Evolutionary conservation across 2,888 invertebrate species (phyloP).

Genomic region (Polydrusus tereticollis): DNA sequence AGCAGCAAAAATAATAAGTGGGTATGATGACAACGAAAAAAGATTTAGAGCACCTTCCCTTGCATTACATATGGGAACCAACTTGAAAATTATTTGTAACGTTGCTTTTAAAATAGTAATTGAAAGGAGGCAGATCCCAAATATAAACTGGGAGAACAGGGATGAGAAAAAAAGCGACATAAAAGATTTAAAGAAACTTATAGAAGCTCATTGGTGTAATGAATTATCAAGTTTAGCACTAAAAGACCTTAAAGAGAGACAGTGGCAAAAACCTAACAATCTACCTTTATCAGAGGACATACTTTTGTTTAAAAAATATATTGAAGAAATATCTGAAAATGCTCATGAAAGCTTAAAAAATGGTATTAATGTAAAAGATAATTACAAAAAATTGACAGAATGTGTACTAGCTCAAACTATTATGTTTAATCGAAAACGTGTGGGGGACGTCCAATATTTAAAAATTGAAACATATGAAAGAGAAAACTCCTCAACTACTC

Average conservation of each 20-base stretch:
- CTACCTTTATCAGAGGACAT: constrained; percentile 51
- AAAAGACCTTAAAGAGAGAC: constrained; percentile 51
- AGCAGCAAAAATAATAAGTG: constrained; percentile 45
- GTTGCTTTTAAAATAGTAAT: constrained; percentile 45
- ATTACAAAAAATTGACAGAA: constrained; percentile 51
- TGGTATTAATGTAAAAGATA: constrained; percentile 13
- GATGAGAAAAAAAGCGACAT: constrained; percentile 41
- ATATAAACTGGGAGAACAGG: constrained; percentile 31
- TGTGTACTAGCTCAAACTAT: constrained; percentile 46
- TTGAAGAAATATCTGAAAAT: constrained; percentile 39
- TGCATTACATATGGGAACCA: constrained; percentile 48
- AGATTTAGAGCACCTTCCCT: constrained; percentile 42
- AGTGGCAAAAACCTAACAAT: constrained; percentile 47
- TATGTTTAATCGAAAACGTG: constrained; percentile 51
- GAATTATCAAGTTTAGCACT: constrained; percentile 53
- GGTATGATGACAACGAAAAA: constrained; percentile 36
- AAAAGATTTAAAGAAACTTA: constrained; percentile 35
- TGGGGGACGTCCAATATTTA: too few relatives aligned
- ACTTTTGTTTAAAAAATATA: constrained; percentile 43
- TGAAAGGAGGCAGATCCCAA: constrained; percentile 35
- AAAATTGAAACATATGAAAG: constrained; percentile 40
- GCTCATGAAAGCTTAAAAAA: constrained; percentile 39
- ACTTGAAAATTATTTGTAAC: constrained; percentile 43
- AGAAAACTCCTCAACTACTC: neutral
- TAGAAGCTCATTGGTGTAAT: constrained; percentile 52